phyloP scores from a whole-genome alignment of 2,113 vertebrate species.

The Dromiciops gliroides region DNA sequence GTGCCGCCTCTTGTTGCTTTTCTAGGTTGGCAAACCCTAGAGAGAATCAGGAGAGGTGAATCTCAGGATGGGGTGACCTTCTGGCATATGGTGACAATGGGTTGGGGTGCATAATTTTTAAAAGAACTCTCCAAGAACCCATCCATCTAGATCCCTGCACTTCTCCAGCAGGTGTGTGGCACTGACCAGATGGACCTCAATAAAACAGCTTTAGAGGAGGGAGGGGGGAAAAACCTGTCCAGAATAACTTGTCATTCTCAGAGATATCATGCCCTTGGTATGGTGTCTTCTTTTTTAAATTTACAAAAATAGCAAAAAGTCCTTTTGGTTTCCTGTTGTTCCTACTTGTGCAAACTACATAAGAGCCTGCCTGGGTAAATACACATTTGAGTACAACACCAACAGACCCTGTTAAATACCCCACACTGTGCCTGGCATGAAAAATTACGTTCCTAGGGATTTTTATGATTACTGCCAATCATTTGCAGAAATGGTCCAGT shows the following conservation, averaged over 20 bases:
- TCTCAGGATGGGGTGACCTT: slow-evolving; percentile 59
- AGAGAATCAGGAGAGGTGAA: slow-evolving; percentile 40
- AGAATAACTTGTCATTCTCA: slow-evolving; percentile 5
- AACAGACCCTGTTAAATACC: slow-evolving; percentile 35
- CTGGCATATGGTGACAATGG: slow-evolving; percentile 72
- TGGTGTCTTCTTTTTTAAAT: slow-evolving; percentile 14
- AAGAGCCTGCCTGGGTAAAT: slow-evolving; percentile 37
- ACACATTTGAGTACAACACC: slow-evolving; percentile 19
- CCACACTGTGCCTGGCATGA: slow-evolving; percentile 14
- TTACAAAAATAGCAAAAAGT: slow-evolving; percentile 25
- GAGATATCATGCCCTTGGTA: slow-evolving; percentile 41
- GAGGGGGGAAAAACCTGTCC: slow-evolving; percentile 60
- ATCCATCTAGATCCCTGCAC: slow-evolving; percentile 78
- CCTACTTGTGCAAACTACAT: slow-evolving; percentile 1
- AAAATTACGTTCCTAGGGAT: slow-evolving; percentile 24
- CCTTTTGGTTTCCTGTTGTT: slow-evolving; percentile 9
- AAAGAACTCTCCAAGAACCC: slow-evolving; percentile 80
- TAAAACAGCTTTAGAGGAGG: slow-evolving; percentile 54
- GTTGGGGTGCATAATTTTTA: slow-evolving; percentile 72
- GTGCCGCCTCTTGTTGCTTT: background rate
- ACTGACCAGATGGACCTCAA: slow-evolving; percentile 82
- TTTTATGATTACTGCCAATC: slow-evolving; percentile 56
- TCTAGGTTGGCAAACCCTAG: background rate
- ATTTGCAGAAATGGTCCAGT: slow-evolving; percentile 43
- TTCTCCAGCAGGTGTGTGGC: background rate